Conservation (phyloP, 64 coral and sea anemone genomes). For the Pachyseris speciosa region DNA sequence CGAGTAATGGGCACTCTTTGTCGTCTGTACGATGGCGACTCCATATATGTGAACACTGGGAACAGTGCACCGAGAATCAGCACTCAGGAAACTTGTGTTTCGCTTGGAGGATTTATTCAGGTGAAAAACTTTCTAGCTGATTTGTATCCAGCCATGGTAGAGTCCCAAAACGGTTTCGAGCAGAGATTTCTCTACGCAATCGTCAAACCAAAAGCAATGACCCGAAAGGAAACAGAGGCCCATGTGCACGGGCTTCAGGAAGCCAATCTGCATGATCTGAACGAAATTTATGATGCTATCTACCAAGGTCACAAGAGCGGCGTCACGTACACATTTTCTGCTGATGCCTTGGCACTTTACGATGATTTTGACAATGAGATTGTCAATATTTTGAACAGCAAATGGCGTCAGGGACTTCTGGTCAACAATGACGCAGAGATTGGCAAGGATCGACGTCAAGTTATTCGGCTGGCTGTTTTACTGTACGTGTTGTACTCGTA, state of each 20-base stretch:
- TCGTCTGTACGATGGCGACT: conserved; percentile 51
- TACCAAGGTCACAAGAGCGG: conserved; percentile 40
- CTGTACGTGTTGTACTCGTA: conserved; percentile 44
- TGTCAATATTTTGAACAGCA: conserved; percentile 21
- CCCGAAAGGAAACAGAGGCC: not conserved
- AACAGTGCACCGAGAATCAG: not conserved
- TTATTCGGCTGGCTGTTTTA: conserved; percentile 26
- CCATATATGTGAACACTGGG: not conserved
- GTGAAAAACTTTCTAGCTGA: conserved; percentile 54
- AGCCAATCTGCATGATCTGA: conserved; percentile 42
- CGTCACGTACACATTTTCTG: not conserved
- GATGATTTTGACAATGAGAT: conserved; percentile 49
- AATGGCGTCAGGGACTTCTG: conserved; percentile 26
- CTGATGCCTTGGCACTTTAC: conserved; percentile 12
- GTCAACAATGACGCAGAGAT: conserved; percentile 6
- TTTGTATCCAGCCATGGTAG: conserved; percentile 23
- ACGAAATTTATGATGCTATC: conserved; percentile 26
- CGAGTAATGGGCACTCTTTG: conserved; percentile 39
- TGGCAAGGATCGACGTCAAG: conserved; percentile 36
- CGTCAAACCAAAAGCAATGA: conserved; percentile 42
- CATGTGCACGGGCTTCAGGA: not conserved
- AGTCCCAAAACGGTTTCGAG: conserved; percentile 40
- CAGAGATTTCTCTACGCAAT: conserved; percentile 27
- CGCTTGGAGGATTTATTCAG: conserved; percentile 60
- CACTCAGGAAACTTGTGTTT: conserved; percentile 23